Base-by-base conservation (phyloP, 2,888 invertebrate genomes). In the Cerceris rybyensis region DNA sequence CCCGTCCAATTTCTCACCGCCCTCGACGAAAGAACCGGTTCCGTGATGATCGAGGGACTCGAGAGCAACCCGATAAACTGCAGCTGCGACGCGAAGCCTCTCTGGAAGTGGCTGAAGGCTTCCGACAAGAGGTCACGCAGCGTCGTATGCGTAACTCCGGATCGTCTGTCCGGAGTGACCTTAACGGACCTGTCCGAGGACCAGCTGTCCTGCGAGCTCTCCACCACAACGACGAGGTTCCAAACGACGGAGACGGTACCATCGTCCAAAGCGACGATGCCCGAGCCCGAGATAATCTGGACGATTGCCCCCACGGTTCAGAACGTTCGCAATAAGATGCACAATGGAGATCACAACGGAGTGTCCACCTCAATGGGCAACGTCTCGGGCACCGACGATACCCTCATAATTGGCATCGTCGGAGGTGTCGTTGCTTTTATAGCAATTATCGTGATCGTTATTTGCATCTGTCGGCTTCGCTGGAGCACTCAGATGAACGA, bases 321-420 rank as follows among this genome's bases (percentile, higher is more conserved):
- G 94, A 96, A 73, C 93, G 94, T 39, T 92, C 94, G 86, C 93
- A 94, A 86, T 90, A 94, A 94, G 93, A 89, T 93, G 93, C 75
- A 93, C 93, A 89, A 91, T 91, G 75, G 94, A 93, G 28, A 94
- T 94, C 60, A 94, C 94, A 67, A 96, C 28, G 28, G 28, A 95
- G 58, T 94, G 94, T 13, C 84, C 6, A 42, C 80, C 7, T 16
- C 94, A 93, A 91, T 93, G 2, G 94, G 94, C 2, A 93, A 94
- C 8, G 93, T 95, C 0, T 94, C 96, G 11, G 96, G 95, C 70
- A 98, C 97, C 87, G 98, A 98, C 87, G 98, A 98, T 86, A 98
- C 97, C 6, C 93, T 98, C n/a, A 98, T 98, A 66, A 98, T 98
- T 75, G 97, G 97, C n/a, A 98, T 98, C 83, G 98, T 98, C 0